phyloP scores from a whole-genome alignment of 2,888 invertebrate genomes.

The Nomada ruficornis region DNA sequence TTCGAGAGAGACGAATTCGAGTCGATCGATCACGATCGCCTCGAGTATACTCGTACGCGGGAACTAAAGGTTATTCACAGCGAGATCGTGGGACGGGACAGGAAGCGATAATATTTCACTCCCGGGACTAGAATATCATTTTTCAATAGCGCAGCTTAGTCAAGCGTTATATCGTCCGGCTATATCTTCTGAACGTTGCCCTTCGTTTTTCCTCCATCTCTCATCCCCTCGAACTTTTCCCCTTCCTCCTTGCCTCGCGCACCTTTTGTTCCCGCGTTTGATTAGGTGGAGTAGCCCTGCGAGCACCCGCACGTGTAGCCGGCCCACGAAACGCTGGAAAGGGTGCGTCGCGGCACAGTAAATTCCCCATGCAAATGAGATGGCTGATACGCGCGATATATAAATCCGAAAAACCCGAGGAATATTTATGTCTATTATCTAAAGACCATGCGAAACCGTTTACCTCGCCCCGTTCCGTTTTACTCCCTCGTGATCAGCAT shows the following conservation, averaged over 20 bases:
- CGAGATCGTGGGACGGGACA: slow-evolving; percentile 57
- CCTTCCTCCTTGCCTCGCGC: slow-evolving; percentile 19
- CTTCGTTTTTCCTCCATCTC: slow-evolving; percentile 64
- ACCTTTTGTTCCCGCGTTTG: slow-evolving; percentile 40
- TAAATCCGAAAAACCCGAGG: slow-evolving; percentile 80
- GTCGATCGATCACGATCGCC: slow-evolving; percentile 46
- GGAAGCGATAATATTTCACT: slow-evolving; percentile 80
- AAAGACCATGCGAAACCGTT: slow-evolving; percentile 66
- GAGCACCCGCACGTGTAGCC: background rate
- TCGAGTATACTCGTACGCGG: slow-evolving; percentile 33
- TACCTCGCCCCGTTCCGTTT: background rate
- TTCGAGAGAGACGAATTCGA: slow-evolving; percentile 22
- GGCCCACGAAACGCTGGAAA: background rate
- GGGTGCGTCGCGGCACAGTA: slow-evolving; percentile 72
- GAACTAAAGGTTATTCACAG: slow-evolving; percentile 49
- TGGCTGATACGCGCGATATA: slow-evolving; percentile 81
- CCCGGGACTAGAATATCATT: slow-evolving; percentile 79
- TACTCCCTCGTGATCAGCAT: slow-evolving; percentile 21
- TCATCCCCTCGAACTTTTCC: slow-evolving; percentile 61
- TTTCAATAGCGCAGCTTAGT: slow-evolving; percentile 79
- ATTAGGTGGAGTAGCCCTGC: background rate
- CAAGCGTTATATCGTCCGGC: slow-evolving; percentile 73
- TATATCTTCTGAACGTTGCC: slow-evolving; percentile 74
- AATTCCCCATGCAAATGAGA: slow-evolving; percentile 83
- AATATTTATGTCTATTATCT: slow-evolving; percentile 83